A percentile compares a stretch with the other conserved stretches of the same genome.
These are phyloP conservation scores for Philhelius pedissequus DNA, from an alignment of 2,888 invertebrate genomes.

Conservation along the genomic window DNA sequence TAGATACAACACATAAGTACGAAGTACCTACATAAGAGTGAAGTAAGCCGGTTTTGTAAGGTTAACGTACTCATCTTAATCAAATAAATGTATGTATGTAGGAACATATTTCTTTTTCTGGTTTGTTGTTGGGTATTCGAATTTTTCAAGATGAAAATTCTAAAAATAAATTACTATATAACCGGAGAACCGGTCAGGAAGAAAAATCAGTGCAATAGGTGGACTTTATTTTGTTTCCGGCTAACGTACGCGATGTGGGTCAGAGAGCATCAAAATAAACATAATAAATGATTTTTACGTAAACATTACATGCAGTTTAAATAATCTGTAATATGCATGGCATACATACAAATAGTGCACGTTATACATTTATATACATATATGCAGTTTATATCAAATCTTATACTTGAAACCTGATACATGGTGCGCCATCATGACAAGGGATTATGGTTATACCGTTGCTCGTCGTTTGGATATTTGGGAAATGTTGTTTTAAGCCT, in stretches of 20 bases:
- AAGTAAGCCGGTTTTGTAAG: background rate
- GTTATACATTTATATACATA: too few species aligned
- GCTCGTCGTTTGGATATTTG: too few species aligned
- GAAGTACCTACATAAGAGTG: background rate
- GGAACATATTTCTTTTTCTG: background rate
- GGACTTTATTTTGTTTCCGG: constrained; percentile 17
- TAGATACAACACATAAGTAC: background rate
- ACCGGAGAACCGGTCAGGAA: constrained; percentile 33
- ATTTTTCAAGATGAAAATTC: constrained; percentile 19
- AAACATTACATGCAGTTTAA: background rate
- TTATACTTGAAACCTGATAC: too few species aligned
- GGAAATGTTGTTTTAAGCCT: too few species aligned
- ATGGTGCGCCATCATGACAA: too few species aligned
- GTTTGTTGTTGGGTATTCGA: background rate
- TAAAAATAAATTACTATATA: constrained; percentile 35
- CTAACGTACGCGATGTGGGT: constrained; percentile 12
- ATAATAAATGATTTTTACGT: background rate
- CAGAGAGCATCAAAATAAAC: constrained; percentile 7
- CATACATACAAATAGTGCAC: too few species aligned
- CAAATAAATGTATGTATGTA: too few species aligned
- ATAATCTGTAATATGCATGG: background rate
- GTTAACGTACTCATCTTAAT: background rate
- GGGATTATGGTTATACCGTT: too few species aligned
- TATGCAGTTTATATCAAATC: too few species aligned
- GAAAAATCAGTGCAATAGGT: constrained; percentile 23